Percentiles rank a stretch among this genome's conserved stretches.
These are phyloP conservation scores for Hirundo rustica DNA, from an alignment of 2,797 vertebrate species.

Conservation along the genomic window DNA sequence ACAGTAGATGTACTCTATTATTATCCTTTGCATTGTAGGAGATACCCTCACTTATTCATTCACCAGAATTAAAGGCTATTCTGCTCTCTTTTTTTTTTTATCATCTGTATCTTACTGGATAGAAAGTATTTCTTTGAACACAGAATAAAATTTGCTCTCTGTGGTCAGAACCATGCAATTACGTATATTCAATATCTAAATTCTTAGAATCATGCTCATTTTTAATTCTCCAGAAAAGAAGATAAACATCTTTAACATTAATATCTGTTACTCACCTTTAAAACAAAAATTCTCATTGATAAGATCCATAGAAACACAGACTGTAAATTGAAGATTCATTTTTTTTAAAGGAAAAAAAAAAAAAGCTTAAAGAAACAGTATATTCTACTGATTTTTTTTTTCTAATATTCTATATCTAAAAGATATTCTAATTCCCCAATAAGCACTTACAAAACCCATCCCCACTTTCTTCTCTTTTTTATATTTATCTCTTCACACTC, in stretches of 20 bases:
- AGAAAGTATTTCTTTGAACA: neutral
- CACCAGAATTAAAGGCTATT: neutral
- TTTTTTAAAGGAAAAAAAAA: fast-evolving
- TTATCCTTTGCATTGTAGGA: neutral
- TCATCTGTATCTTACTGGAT: neutral
- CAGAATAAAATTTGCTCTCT: neutral
- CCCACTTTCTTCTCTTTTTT: neutral
- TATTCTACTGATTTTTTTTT: neutral
- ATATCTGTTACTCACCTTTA: neutral
- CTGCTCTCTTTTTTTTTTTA: neutral
- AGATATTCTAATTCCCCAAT: neutral
- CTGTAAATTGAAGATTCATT: neutral
- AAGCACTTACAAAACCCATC: fast-evolving
- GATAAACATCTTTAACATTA: neutral
- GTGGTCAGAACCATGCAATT: neutral
- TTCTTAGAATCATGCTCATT: neutral
- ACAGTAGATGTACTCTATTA: neutral
- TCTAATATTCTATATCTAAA: neutral
- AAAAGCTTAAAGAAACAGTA: neutral
- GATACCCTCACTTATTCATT: neutral
- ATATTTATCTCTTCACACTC: neutral
- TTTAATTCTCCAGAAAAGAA: neutral
- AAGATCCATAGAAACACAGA: neutral
- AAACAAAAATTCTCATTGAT: neutral
- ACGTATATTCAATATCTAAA: neutral